These are phyloP conservation scores for Odontothrips loti DNA, from an alignment of 2,888 invertebrate genomes.

Conservation along the genomic window DNA sequence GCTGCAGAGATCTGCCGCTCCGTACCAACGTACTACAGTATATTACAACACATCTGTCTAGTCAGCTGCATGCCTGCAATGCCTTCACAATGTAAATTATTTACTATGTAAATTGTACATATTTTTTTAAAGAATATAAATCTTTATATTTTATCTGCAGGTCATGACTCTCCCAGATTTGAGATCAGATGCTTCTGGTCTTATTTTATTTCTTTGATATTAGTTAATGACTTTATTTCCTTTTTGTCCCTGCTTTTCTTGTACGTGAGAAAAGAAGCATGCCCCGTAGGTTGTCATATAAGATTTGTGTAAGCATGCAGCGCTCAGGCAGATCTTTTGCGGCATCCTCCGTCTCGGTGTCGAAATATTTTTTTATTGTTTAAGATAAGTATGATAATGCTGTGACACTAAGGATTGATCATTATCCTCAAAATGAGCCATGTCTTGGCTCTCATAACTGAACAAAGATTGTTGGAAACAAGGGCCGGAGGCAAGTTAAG, in stretches of 20 bases:
- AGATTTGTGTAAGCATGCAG: slow-evolving; percentile 26
- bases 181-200: background rate
- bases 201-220: slow-evolving; percentile 30
- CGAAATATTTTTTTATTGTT: slow-evolving; percentile 25
- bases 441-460: slow-evolving; percentile 13
- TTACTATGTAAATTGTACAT: slow-evolving; percentile 30
- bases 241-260: background rate
- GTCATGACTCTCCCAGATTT: slow-evolving; percentile 8
- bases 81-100: slow-evolving; percentile 27
- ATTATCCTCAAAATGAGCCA: slow-evolving; percentile 11
- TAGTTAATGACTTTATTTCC: slow-evolving; percentile 33
- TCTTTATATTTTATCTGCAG: slow-evolving; percentile 27
- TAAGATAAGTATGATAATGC: slow-evolving; percentile 23
- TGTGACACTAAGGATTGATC: slow-evolving; percentile 19
- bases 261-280: slow-evolving; percentile 2
- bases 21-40: slow-evolving; percentile 24
- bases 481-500: slow-evolving; percentile 22
- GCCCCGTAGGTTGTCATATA: slow-evolving; percentile 24
- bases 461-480: slow-evolving; percentile 25
- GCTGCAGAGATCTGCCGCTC: slow-evolving; percentile 21
- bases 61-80: slow-evolving; percentile 25
- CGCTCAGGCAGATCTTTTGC: slow-evolving; percentile 24
- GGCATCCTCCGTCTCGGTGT: slow-evolving; percentile 25
- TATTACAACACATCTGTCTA: slow-evolving; percentile 26
- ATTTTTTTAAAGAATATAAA: slow-evolving; percentile 29